Conservation (phyloP, 1,140 invertebrate species). For the Lordiphosa stackelbergi region DNA sequence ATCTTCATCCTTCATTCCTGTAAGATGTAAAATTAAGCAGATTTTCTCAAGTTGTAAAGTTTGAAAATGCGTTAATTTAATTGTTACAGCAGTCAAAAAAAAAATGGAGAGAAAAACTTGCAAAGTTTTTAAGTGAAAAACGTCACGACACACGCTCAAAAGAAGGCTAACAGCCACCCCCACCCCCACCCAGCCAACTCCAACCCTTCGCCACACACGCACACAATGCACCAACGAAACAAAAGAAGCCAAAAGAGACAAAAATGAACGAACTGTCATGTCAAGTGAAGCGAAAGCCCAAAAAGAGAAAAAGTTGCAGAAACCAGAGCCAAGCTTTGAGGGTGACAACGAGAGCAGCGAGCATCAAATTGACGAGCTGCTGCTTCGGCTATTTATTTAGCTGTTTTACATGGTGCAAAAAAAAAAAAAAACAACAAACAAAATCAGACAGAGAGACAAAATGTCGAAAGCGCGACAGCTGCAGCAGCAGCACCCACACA, state of each 20-base stretch:
- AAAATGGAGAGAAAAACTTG: constrained; percentile 18
- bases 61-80: constrained; percentile 31
- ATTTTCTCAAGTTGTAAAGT: constrained; percentile 1
- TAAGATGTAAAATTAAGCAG: constrained; percentile 3
- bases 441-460: constrained; percentile 55
- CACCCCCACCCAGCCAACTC: constrained; percentile 9
- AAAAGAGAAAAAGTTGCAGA: constrained; percentile 28
- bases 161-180: constrained; percentile 3
- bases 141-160: constrained; percentile 19
- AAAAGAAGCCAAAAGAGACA: constrained; percentile 18
- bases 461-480: constrained; percentile 56
- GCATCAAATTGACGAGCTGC: constrained; percentile 10
- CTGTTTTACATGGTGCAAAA: constrained; percentile 26
- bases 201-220: constrained; percentile 5
- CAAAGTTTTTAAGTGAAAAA: constrained; percentile 14
- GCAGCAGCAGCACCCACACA: constrained; percentile 27
- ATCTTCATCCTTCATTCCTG: constrained; percentile 1
- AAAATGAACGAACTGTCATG: constrained; percentile 35
- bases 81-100: constrained; percentile 29
- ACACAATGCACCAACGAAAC: constrained; percentile 20
- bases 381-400: constrained; percentile 31
- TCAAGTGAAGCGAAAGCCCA: constrained; percentile 40
- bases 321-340: constrained; percentile 7
- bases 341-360: constrained; percentile 15
- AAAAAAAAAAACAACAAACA: constrained; percentile 25